Evolutionary conservation across 2,113 vertebrate species (phyloP).

Genomic region (Tyrannus savana): DNA sequence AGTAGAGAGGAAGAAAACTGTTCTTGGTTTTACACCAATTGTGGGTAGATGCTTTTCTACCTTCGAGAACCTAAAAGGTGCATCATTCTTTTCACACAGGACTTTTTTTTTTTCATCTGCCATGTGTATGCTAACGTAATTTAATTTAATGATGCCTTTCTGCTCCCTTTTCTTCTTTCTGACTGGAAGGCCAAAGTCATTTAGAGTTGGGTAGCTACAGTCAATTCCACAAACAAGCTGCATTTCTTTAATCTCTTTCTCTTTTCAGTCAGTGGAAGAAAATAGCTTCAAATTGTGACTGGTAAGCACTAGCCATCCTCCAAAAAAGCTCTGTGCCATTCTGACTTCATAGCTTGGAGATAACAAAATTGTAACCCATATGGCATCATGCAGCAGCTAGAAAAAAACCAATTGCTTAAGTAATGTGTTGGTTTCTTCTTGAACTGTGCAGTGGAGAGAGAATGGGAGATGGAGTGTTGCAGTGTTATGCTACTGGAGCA

Average conservation of each 20-base stretch:
- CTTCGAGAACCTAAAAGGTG: neutral
- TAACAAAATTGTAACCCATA: slow-evolving; percentile 6
- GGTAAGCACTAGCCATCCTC: neutral
- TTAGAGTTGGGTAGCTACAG: neutral
- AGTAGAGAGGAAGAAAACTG: neutral
- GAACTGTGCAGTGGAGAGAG: neutral
- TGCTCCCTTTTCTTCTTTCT: neutral
- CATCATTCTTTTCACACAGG: neutral
- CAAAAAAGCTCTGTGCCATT: slow-evolving; percentile 7
- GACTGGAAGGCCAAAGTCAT: neutral
- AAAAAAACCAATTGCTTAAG: neutral
- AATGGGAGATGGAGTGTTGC: neutral
- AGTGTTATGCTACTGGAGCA: neutral
- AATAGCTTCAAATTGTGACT: slow-evolving; percentile 19
- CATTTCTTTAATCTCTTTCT: neutral
- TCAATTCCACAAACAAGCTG: neutral
- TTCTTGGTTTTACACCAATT: neutral
- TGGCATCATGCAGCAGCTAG: neutral
- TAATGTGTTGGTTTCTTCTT: neutral
- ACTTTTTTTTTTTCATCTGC: neutral
- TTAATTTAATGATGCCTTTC: neutral
- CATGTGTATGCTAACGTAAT: neutral
- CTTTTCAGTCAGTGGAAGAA: slow-evolving; percentile 27
- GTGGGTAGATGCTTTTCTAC: neutral
- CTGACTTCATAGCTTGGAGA: slow-evolving; percentile 26